Percentiles rank a stretch among this genome's conserved stretches.
Evolutionary conservation across 2,888 invertebrate species (phyloP).

Genomic region (Nudaria mundana): DNA sequence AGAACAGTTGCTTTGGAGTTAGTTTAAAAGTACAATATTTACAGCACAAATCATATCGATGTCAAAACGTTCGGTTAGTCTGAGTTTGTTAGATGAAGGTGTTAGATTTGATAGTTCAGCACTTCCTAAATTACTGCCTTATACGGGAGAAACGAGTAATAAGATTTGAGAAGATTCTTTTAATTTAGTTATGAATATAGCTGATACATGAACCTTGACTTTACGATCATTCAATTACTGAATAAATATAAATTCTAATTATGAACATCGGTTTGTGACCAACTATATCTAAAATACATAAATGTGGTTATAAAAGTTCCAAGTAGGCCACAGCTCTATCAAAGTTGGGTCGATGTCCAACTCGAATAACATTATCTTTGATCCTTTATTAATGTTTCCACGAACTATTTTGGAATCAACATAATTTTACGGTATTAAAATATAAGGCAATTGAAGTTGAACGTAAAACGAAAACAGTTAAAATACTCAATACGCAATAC

Average conservation of each 20-base stretch:
- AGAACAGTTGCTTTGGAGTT: conserved; percentile 16
- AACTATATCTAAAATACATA: conserved; percentile 17
- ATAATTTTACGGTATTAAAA: conserved; percentile 21
- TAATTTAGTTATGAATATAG: no score
- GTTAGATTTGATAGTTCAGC: conserved; percentile 7
- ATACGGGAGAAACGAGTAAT: no score
- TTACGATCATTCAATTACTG: no score
- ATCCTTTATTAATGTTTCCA: conserved; percentile 32
- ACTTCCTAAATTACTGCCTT: no score
- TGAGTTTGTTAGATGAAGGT: conserved; percentile 12
- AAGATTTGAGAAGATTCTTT: no score
- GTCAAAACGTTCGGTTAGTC: conserved; percentile 23
- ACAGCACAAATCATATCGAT: conserved; percentile 26
- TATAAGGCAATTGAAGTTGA: conserved; percentile 1
- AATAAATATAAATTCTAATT: background rate
- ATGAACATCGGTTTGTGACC: conserved; percentile 1
- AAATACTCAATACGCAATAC: no score
- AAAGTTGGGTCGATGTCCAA: conserved; percentile 32
- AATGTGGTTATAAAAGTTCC: conserved; percentile 16
- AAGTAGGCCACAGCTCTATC: conserved; percentile 40
- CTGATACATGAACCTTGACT: no score
- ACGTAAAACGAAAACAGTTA: background rate
- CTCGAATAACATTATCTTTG: conserved; percentile 37
- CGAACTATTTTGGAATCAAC: conserved; percentile 18
- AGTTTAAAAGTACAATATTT: conserved; percentile 22